Evolutionary conservation across 2,888 invertebrate species (phyloP), one percentile per base, ranked within the genome.

Genomic region (Sarcophaga variegata): DNA sequence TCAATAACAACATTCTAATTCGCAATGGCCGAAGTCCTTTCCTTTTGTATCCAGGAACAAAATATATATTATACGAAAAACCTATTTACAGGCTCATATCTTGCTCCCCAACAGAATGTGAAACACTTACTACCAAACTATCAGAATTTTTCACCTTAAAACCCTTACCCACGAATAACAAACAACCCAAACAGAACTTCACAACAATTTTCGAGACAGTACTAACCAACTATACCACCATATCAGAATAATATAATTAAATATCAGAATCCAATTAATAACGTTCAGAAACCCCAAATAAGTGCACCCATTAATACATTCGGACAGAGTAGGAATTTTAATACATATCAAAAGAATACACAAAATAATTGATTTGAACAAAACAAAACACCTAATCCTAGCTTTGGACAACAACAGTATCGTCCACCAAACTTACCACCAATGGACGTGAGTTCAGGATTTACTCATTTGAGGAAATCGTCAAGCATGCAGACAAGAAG

Each of bases 1-100:
- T 88, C 14, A 83, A 70, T 59, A 89, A 89, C 49, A 77, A 88
- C 47, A 22, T 62, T 27, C 27, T 69, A 5, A 77, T 77, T 22
- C 62, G 63, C 49, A 1, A 20, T 82, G 20, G 49, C 76, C 25
- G 70, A 69, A 82, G 62, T 76, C 11, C 70, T 76, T 27, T 49
- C 71, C 8, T 80, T 75, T 27, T 82, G 75, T 17, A 54, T 76
- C n/a, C 75, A 82, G 4, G 76, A 82, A 63, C 72, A 78, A 59
- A 72, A 72, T 59, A 78, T 27, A 27, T 72, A 63, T 54, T 78
- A 22, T 27, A 66, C 47, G 3, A 69, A 62, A 69, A 66, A 81
- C 22, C 60, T 47, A 47, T 60, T 45, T 60, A 69, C 59, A 59
- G 74, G n/a, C 74, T 49, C 64, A 37, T 17, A 74, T 20, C 66